Base-by-base conservation (phyloP, 1,140 invertebrate species). In the Asbolus verrucosus region DNA sequence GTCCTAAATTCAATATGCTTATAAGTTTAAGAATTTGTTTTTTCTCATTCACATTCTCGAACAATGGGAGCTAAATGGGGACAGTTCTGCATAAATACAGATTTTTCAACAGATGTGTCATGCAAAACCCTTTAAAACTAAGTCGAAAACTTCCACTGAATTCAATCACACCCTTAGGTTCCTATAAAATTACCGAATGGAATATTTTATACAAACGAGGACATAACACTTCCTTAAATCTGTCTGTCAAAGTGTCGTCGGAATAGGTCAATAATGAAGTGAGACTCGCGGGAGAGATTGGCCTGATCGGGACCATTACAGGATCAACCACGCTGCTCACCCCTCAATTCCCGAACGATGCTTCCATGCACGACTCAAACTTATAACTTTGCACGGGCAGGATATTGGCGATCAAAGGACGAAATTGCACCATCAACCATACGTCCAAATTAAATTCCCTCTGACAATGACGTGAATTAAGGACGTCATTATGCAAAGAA, bases 231-330 rank as follows among this genome's bases (percentile, higher is more conserved):
- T 63, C 39, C 61, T 30, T 63, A 63, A 63, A 63, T 63, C 61
- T 69, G 43, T 50, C 65, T 67, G 46, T 67, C 65, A 67, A 67
- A 43, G 61, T 63, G 39, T 41, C 41, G 43, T 41, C 39, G 41
- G 67, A 74, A 74, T 70, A 68, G 73, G 70, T 74, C 73, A 74
- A 74, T 74, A 74, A 74, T 74, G 73, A 74, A 74, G 73, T 74
- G 73, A 74, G 70, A 71, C 73, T 74, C 70, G 33, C 67, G 73
- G 73, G 73, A 74, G 70, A 69, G 62, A 71, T 71, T 72, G 73
- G 24, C 70, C 50, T 74, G 73, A 74, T 74, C 73, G 67, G 65
- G 59, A 69, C 73, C 59, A 72, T 74, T 72, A 72, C 31, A 60
- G 67, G 73, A 74, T 74, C 70, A 72, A 36, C 14, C 13, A 19